phyloP scores from a whole-genome alignment of 2,113 vertebrate species.

The Copsychus sechellarum region DNA sequence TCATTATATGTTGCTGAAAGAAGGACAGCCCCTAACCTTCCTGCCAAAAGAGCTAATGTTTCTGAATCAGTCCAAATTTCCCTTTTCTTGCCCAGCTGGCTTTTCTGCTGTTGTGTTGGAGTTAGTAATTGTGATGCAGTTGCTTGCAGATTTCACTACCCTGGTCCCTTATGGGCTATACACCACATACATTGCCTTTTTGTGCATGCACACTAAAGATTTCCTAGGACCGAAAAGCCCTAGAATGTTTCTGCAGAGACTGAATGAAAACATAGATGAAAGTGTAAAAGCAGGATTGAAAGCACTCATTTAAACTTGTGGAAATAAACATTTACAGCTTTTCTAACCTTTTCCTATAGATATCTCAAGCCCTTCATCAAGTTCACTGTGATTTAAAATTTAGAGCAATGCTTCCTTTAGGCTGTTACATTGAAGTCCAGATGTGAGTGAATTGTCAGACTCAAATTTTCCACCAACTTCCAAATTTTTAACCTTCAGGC shows the following conservation, averaged over 20 bases:
- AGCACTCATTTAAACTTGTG: constrained; percentile 21
- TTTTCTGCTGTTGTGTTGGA: background rate
- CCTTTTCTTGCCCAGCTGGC: background rate
- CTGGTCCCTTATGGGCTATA: background rate
- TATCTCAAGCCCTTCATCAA: constrained; percentile 69
- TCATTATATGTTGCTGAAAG: background rate
- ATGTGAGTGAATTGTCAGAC: constrained; percentile 21
- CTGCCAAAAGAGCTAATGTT: background rate
- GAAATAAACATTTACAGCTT: constrained; percentile 68
- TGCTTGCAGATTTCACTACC: background rate
- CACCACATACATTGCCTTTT: background rate
- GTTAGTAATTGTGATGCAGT: background rate
- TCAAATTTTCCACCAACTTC: constrained; percentile 52
- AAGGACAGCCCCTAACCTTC: background rate
- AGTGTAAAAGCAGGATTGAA: constrained; percentile 28
- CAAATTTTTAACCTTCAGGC: constrained; percentile 47
- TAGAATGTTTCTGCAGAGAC: background rate
- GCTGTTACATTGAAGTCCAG: constrained; percentile 65
- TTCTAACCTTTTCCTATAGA: constrained; percentile 76
- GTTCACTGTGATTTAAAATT: constrained; percentile 56
- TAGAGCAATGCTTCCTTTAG: constrained; percentile 64
- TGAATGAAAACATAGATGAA: background rate
- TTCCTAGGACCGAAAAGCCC: constrained; percentile 25
- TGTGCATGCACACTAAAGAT: background rate
- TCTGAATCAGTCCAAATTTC: background rate